phyloP scores from a whole-genome alignment of 2,888 invertebrate genomes.

The Drosophila monieri region DNA sequence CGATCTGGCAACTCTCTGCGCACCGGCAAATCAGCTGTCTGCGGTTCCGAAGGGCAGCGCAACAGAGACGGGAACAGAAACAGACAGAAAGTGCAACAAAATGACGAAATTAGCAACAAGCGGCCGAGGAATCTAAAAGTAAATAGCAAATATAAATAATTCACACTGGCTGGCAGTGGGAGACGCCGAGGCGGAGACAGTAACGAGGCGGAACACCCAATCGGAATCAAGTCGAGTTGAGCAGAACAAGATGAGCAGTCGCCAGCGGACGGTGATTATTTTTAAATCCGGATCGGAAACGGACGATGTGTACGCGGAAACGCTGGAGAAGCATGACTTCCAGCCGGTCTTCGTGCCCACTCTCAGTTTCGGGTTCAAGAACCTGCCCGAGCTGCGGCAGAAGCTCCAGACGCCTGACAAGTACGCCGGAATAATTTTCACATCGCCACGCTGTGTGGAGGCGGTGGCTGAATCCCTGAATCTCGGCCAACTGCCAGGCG shows the following conservation, averaged over 20 bases:
- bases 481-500: constrained; percentile 80
- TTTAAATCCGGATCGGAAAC: constrained; percentile 84
- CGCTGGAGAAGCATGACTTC: constrained; percentile 84
- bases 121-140: background rate
- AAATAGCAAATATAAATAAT: constrained; percentile 8
- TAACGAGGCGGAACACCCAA: constrained; percentile 18
- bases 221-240: constrained; percentile 3
- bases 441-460: constrained; percentile 86
- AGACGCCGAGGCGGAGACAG: constrained; percentile 9
- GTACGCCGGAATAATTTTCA: constrained; percentile 85
- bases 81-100: constrained; percentile 3
- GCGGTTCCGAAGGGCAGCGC: background rate
- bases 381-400: constrained; percentile 83
- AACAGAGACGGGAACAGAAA: constrained; percentile 1
- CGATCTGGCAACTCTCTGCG: background rate
- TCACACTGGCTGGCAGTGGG: constrained; percentile 1
- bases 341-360: constrained; percentile 85
- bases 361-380: constrained; percentile 85
- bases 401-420: constrained; percentile 84
- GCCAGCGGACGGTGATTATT: constrained; percentile 80
- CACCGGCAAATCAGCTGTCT: background rate
- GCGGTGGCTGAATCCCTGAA: constrained; percentile 84
- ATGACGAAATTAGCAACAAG: constrained; percentile 6
- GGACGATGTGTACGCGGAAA: constrained; percentile 84
- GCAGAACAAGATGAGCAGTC: constrained; percentile 53